Base-by-base conservation (phyloP, 1,140 invertebrate genomes). In the Pseudomyrmex cubaensis region DNA sequence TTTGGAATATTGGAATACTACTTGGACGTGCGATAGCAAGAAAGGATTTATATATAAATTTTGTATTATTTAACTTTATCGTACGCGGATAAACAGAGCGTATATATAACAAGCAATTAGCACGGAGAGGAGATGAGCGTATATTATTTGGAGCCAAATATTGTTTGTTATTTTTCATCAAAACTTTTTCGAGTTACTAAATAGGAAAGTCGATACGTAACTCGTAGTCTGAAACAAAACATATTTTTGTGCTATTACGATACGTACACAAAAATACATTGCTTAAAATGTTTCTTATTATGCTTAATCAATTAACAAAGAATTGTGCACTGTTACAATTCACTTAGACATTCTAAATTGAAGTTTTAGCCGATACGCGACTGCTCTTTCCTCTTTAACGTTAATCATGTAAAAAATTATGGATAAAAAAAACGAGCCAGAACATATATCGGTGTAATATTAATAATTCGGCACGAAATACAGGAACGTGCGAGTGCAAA, bases 401-500 rank as follows among this genome's bases (percentile, higher is more conserved):
- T 3, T 70, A 70, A 70, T 80, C 44, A 70, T 48, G 50, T 25
- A 52, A 20, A 13, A 13, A 35, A 69, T 54, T 25, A 52, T n/a
- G 62, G 25, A 15, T 9, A 67, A 8, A 17, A 10, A 25, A 25
- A 25, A 35, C 12, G 35, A 20, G 13, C 25, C 20, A 12, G 35
- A 1, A 35, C 15, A 9, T 15, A 50, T 10, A n/a, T 56, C 20
- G 35, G 25, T 67, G 35, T 7, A 57, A 72, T 48, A 59, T 70
- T 70, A 72, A 35, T 35, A 35, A 80, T 22, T 70, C 54, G 22
- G 15, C n/a, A 13, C 10, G 1, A 80, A 80, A 70, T 72, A 70
- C 59, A 44, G 61, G 25, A 72, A 25, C 44, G 66, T 35, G 76
- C 76, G 64, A 78, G 64, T 48, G 66, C 54, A 70, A 80, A 80